Conservation (phyloP, 2,113 vertebrate species). For the Dasyurus viverrinus region DNA sequence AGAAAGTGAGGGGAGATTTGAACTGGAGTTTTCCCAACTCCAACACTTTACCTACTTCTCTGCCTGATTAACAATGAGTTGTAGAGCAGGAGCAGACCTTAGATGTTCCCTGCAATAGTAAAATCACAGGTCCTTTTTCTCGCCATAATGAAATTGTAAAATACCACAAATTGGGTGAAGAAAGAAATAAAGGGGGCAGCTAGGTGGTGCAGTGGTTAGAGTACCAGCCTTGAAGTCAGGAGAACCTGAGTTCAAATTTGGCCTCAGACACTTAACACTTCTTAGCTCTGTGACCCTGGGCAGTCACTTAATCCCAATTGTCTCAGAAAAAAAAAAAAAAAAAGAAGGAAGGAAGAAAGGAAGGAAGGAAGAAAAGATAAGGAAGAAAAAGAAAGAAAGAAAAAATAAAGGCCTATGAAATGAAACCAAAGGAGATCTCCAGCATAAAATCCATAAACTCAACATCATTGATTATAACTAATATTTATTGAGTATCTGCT, state of each 20-base stretch:
- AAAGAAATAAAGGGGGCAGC: background rate
- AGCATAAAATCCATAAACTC: background rate
- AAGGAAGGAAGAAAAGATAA: too few species aligned
- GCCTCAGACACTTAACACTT: too few species aligned
- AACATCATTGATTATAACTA: background rate
- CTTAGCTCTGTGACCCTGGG: too few species aligned
- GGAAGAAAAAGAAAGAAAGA: too few species aligned
- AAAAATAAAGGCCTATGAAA: background rate
- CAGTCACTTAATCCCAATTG: too few species aligned
- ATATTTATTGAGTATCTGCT: background rate
- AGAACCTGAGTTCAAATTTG: too few species aligned
- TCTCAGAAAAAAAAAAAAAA: too few species aligned
- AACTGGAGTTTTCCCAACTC: background rate
- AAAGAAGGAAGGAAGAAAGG: too few species aligned
- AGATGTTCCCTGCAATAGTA: background rate
- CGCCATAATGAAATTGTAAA: background rate
- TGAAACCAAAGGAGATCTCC: background rate
- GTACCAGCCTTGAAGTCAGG: too few species aligned
- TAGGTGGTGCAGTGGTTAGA: too few species aligned
- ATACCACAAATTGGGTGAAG: background rate
- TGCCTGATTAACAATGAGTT: background rate
- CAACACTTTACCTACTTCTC: background rate
- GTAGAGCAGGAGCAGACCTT: background rate
- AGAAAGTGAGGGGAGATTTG: background rate
- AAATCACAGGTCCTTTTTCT: background rate